Base-by-base conservation (phyloP, 37 sponge, comb jelly and placozoan species). In the Mnemiopsis leidyi region DNA sequence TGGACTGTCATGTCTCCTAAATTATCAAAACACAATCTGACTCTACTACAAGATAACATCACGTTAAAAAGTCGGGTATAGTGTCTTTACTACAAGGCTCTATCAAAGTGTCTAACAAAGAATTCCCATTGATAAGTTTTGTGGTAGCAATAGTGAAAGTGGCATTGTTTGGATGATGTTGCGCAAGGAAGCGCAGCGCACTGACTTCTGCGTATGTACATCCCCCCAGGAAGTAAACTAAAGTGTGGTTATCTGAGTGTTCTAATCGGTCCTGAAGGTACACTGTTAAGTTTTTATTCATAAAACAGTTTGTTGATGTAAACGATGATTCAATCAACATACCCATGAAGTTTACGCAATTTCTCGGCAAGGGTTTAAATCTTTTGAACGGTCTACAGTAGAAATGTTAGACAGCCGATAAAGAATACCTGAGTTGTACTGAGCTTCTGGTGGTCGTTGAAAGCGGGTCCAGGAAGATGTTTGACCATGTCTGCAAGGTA, bases 151-250 rank as follows among this genome's bases (percentile, higher is more conserved):
- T 93, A 24, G 95, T 92, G 69, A 96, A 97, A 38, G 96, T 95
- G 0, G 94, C 94, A 24, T 79, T 76, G 94, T 92, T 90, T 95
- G 96, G 95, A 39, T 96, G 96, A 24, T 98, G 96, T 31, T 93
- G 92, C 16, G 97, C 94, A 25, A 97, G 94, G 93, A 96, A 99
- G 0, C 97, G 79, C 33, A 99, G 94, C 2, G 99, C 99, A 25
- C 97, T 95, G 21, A 99, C 95, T 92, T 99, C 99, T 39, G 97
- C 97, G 73, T 95, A 96, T 0, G 97, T 96, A 39, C 95, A 95
- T 0, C 99, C 99, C 23, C 99, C 99, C 30, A 99, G 69, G 95
- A 99, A 99, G 94, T 95, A 96, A 25, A 99, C 96, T 61, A 99
- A 76, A 1, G 93, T 92, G 93, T 69, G 73, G 76, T 69, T 71